phyloP scores from a whole-genome alignment of 2,888 invertebrate genomes.

The Pachliopta kotzebuea region DNA sequence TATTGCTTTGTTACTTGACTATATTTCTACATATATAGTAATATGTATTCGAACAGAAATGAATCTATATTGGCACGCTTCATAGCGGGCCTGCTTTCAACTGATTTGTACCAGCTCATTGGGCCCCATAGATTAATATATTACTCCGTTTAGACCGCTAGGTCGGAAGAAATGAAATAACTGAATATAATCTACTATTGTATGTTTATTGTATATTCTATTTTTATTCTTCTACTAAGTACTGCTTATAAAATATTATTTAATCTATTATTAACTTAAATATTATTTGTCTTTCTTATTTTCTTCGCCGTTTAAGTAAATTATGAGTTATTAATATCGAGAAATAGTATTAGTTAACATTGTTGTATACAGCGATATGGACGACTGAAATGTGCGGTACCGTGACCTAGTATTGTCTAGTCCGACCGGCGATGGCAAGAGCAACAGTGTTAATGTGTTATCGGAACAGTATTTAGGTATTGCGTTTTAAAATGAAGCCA shows the following conservation, averaged over 20 bases:
- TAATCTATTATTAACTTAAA: too few species aligned
- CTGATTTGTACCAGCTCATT: slow-evolving; percentile 22
- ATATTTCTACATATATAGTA: not conserved
- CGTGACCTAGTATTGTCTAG: not conserved
- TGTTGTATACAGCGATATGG: not conserved
- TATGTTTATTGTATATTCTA: not conserved
- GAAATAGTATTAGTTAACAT: too few species aligned
- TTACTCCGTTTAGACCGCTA: slow-evolving; percentile 16
- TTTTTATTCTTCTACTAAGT: not conserved
- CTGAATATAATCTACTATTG: slow-evolving; percentile 4
- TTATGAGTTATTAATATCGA: too few species aligned
- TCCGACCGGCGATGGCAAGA: not conserved
- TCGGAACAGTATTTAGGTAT: slow-evolving; percentile 4
- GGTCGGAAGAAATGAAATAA: slow-evolving; percentile 19
- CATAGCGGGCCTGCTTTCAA: slow-evolving; percentile 14
- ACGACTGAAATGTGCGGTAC: not conserved
- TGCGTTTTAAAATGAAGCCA: slow-evolving; percentile 13
- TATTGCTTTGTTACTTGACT: not conserved
- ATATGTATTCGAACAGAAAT: slow-evolving; percentile 3
- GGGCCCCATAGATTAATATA: slow-evolving; percentile 22
- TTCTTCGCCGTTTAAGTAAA: too few species aligned
- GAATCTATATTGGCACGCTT: slow-evolving; percentile 9
- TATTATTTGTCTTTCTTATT: too few species aligned
- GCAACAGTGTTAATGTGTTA: slow-evolving; percentile 20
- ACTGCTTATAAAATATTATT: too few species aligned